phyloP scores from a whole-genome alignment of 2,113 vertebrate species.

The Tychaedon coryphoeus region DNA sequence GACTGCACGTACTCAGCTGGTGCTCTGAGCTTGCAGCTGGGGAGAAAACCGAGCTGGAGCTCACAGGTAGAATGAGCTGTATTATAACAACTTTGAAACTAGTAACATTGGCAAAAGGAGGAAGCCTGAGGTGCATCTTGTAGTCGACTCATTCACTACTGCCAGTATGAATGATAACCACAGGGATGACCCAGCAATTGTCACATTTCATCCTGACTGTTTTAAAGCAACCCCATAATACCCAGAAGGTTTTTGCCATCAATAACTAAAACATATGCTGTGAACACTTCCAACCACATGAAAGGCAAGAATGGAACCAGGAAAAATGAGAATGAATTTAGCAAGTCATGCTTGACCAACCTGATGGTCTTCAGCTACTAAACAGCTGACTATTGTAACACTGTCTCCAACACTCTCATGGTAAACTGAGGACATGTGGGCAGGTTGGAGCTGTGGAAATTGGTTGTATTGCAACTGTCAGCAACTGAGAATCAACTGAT shows the following conservation, averaged over 20 bases:
- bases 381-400: background rate
- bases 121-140: background rate
- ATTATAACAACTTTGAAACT: background rate
- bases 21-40: background rate
- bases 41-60: background rate
- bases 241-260: conserved; percentile 36
- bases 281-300: background rate
- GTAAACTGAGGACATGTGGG: background rate
- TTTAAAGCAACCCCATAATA: conserved; percentile 45
- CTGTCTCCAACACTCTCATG: background rate
- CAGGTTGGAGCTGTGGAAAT: background rate
- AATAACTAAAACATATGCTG: conserved; percentile 8
- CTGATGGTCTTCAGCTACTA: background rate
- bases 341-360: background rate
- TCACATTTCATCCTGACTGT: conserved; percentile 50
- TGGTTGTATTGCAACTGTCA: background rate
- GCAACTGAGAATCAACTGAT: background rate
- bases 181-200: background rate
- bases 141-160: background rate
- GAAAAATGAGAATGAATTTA: conserved; percentile 1
- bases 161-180: conserved; percentile 27
- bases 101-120: background rate
- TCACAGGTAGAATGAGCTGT: background rate
- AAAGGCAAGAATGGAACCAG: conserved; percentile 4
- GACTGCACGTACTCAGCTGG: background rate